Base-by-base conservation (phyloP, 2,888 invertebrate species). In the Arge pagana region DNA sequence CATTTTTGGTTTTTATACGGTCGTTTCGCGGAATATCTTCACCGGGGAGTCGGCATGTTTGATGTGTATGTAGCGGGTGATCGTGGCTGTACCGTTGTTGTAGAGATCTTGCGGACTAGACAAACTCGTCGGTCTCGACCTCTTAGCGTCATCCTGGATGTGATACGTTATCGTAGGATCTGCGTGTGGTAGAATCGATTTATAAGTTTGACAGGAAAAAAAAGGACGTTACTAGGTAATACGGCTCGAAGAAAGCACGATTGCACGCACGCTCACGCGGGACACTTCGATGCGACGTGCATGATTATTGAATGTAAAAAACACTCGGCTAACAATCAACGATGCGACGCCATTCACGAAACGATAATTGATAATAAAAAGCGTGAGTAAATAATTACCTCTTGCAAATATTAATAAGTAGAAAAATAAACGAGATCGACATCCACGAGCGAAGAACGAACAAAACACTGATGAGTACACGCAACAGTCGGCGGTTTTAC, bases 1-100 rank as follows among this genome's bases (percentile, higher is more conserved):
- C n/a, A n/a, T n/a, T n/a, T n/a, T n/a, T n/a, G n/a, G n/a, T n/a
- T n/a, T n/a, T 73, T 68, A 78, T 54, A 78, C 78, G 28, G 78
- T 77, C 31, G 78, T 78, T 56, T 78, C 78, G 11, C 78, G 76
- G 54, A 78, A 78, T 49, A 78, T 76, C 61, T 76, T 76, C 39
- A 77, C 74, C 50, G 76, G 68, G 18, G 77, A 71, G 52, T 77
- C 77, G 21, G 75, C 72, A 56, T 77, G 76, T 57, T 72, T 77
- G 50, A 77, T 73, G 59, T 77, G 77, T 54, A 78, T 76, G 62
- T 77, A 78, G 45, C 77, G 72, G 23, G 77, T 77, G 56, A 77
- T 72, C 50, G 77, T 74, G 2, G 72, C 71, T 39, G 70, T 61
- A 55, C 73, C 69, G 54, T 68, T 70, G 59, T 66, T 65, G 62